A percentile compares a stretch with the other conserved stretches of the same genome.
Evolutionary conservation across 2,888 invertebrate species (phyloP).

Genomic region (Aplocera efformata): DNA sequence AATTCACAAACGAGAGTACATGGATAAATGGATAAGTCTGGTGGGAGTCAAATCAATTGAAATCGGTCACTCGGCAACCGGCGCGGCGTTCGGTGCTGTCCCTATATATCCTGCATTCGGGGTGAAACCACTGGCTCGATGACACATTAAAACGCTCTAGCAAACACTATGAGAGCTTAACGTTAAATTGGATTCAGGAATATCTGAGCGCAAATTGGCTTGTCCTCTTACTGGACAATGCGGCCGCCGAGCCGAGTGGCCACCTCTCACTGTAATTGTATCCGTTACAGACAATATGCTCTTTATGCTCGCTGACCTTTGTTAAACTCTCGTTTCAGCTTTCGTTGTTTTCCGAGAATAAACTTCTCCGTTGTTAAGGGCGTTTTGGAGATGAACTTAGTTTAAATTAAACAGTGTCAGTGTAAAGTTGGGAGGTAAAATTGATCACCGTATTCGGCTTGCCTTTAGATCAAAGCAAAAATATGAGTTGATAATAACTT

Average conservation of each 20-base stretch:
- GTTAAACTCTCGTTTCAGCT: slow-evolving; percentile 28
- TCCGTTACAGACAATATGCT: slow-evolving; percentile 53
- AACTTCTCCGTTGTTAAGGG: slow-evolving; percentile 24
- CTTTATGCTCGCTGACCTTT: slow-evolving; percentile 38
- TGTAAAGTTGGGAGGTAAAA: slow-evolving; percentile 10
- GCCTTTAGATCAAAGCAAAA: too few relatives aligned
- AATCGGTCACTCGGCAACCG: slow-evolving; percentile 17
- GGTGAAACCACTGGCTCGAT: slow-evolving; percentile 13
- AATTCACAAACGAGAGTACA: background rate
- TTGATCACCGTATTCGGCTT: slow-evolving; percentile 2
- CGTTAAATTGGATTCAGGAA: slow-evolving; percentile 43
- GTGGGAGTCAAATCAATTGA: slow-evolving; percentile 16
- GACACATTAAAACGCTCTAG: slow-evolving; percentile 26
- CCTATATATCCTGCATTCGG: slow-evolving; percentile 2
- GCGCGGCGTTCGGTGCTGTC: slow-evolving; percentile 17
- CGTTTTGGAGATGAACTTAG: slow-evolving; percentile 23
- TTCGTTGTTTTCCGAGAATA: slow-evolving; percentile 19
- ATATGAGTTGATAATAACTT: too few relatives aligned
- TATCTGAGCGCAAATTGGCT: slow-evolving; percentile 45
- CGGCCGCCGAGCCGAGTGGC: slow-evolving; percentile 32
- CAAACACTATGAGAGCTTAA: slow-evolving; percentile 23
- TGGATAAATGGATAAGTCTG: slow-evolving; percentile 4
- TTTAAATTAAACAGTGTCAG: slow-evolving; percentile 21
- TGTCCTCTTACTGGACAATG: slow-evolving; percentile 41
- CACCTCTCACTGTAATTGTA: slow-evolving; percentile 51